Base-by-base conservation (phyloP, 2,113 vertebrate genomes). In the Ascaphus truei region DNA sequence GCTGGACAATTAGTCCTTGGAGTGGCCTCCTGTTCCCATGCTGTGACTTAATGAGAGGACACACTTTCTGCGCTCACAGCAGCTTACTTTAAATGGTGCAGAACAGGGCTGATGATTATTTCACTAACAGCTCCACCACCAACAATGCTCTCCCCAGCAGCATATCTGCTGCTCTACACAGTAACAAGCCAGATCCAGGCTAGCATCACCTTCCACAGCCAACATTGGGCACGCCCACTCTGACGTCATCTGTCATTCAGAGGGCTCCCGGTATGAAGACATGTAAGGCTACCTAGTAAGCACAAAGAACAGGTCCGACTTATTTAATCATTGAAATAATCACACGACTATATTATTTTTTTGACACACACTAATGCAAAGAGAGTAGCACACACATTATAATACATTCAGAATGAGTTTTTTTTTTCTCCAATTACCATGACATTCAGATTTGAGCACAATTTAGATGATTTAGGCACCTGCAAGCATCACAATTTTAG, bases 1-100 rank as follows among this genome's bases (percentile, higher is more conserved):
- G 62, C 67, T 52, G 47, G 57, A 71, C 67, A 71, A 71, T 71
- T 71, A 71, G 67, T 71, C 43, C 56, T 71, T 52, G 56, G 67
- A 69, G 45, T 39, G 57, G 67, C n/a, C 67, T 61, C 67, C 57
- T 39, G 33, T 51, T 57, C 57, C 67, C 67, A 71, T 60, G 45
- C 67, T 71, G 67, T 31, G 56, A 43, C 10, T 61, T 71, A 61
- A 71, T 71, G 67, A 71, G 67, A 71, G 56, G 58, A 52, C 67
- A 52, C 67, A 61, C 67, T 69, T 52, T 69, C 33, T 69, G 67
- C 67, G 29, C 34, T 61, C 55, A 59, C 56, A 61, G 25, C 43
- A 69, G 57, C 56, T 60, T 51, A 34, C 7, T 47, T 20, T 62
- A 13, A 50, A 58, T 50, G 65, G 55, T 68, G 65, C 65, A 68